phyloP scores from a whole-genome alignment of 2,113 vertebrate species.

The Sisor rabdophorus region DNA sequence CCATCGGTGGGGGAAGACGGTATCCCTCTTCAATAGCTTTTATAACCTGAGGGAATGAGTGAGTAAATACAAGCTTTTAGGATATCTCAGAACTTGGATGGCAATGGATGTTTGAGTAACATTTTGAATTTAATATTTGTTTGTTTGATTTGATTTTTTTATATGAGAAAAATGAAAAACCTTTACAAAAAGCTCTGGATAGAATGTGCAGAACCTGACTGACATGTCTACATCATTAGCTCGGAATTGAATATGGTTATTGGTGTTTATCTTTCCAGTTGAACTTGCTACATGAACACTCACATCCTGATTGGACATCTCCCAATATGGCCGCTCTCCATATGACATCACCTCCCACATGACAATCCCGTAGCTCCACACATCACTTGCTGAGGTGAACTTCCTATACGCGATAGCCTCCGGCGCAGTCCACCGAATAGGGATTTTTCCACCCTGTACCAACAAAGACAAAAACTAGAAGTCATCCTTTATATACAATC shows the following conservation, averaged over 20 bases:
- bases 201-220: background rate
- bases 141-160: background rate
- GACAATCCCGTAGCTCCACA: conserved; percentile 76
- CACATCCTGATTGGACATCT: conserved; percentile 78
- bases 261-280: background rate
- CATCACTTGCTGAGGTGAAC: conserved; percentile 74
- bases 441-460: conserved; percentile 72
- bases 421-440: conserved; percentile 74
- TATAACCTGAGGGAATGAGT: conserved; percentile 63
- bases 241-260: background rate
- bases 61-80: background rate
- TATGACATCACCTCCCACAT: conserved; percentile 78
- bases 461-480: conserved; percentile 11
- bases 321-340: conserved; percentile 75
- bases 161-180: no score
- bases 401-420: conserved; percentile 76
- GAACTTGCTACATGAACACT: conserved; percentile 50
- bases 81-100: background rate
- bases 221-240: background rate
- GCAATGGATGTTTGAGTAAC: background rate
- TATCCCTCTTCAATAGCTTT: conserved; percentile 78
- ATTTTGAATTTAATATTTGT: background rate
- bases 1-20: conserved; percentile 76
- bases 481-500: background rate
- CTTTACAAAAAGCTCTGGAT: no score